Conservation (phyloP, 2,113 vertebrate species). For the Diadophis punctatus region DNA sequence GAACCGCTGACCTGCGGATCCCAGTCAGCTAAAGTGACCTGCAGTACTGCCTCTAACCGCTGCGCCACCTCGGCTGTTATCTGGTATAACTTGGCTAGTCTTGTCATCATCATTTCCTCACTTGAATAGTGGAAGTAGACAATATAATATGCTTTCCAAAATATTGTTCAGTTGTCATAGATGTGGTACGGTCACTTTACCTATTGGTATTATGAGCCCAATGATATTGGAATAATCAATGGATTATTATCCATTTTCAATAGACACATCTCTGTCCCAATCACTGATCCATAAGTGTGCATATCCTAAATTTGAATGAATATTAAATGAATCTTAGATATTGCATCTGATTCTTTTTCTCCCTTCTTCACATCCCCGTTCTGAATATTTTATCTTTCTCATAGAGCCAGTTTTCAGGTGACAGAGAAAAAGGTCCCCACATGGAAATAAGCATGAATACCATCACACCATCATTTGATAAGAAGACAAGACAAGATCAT, state of each 20-base stretch:
- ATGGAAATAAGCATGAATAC: background rate
- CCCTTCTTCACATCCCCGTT: background rate
- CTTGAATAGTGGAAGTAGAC: background rate
- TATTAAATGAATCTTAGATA: background rate
- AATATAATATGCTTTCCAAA: background rate
- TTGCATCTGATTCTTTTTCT: background rate
- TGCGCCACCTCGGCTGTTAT: too few species aligned
- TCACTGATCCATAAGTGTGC: background rate
- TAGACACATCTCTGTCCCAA: background rate
- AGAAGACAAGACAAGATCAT: background rate
- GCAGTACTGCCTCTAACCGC: too few species aligned
- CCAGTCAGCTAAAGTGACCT: too few species aligned
- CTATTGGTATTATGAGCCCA: background rate
- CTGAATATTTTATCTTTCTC: background rate
- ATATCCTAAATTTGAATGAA: background rate
- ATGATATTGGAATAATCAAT: background rate
- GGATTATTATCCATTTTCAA: background rate
- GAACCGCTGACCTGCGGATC: too few species aligned
- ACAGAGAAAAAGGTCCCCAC: background rate
- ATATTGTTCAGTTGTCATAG: background rate
- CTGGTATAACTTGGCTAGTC: background rate
- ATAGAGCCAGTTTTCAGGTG: background rate
- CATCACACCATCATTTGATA: background rate
- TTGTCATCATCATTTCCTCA: background rate
- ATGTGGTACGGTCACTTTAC: background rate